Evolutionary conservation across 92 coral and sea anemone genomes (phyloP).

Genomic region (Actinernus sp.): DNA sequence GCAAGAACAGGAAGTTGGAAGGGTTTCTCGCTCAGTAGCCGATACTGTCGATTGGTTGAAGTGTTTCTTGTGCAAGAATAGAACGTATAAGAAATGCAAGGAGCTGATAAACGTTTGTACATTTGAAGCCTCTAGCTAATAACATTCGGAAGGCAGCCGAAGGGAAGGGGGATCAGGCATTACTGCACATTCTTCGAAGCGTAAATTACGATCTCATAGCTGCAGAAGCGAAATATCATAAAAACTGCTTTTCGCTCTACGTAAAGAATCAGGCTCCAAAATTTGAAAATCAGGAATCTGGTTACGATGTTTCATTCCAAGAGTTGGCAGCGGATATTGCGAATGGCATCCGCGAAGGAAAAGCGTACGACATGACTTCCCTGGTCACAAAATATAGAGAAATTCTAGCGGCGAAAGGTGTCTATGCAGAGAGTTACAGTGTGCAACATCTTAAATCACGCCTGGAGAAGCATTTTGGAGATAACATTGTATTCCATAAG

Average conservation of each 20-base stretch:
- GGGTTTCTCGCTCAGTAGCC: no score
- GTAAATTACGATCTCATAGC: conserved; percentile 45
- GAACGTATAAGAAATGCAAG: conserved; percentile 14
- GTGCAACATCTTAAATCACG: no score
- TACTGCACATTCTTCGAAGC: conserved; percentile 28
- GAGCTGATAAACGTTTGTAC: conserved; percentile 6
- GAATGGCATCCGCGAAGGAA: conserved; percentile 4
- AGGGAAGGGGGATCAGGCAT: conserved; percentile 18
- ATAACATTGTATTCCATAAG: conserved; percentile 16
- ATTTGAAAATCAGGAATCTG: background rate
- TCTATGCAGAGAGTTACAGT: no score
- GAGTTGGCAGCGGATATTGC: conserved; percentile 5
- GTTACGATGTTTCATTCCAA: conserved; percentile 36
- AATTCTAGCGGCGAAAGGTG: no score
- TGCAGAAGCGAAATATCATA: conserved; percentile 40
- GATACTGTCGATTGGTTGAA: conserved; percentile 22
- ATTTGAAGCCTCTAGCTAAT: conserved; percentile 26
- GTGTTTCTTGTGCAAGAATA: conserved; percentile 27
- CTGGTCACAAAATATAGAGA: conserved; percentile 30
- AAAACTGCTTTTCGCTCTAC: conserved; percentile 28
- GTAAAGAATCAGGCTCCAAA: conserved; percentile 13
- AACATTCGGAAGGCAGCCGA: conserved; percentile 35
- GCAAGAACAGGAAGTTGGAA: no score
- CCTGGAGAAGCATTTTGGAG: conserved; percentile 32
- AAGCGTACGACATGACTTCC: conserved; percentile 51